Evolutionary conservation across 1,140 invertebrate genomes (phyloP), one percentile per base, ranked within the genome.

Genomic region (Hylaeus volcanicus): DNA sequence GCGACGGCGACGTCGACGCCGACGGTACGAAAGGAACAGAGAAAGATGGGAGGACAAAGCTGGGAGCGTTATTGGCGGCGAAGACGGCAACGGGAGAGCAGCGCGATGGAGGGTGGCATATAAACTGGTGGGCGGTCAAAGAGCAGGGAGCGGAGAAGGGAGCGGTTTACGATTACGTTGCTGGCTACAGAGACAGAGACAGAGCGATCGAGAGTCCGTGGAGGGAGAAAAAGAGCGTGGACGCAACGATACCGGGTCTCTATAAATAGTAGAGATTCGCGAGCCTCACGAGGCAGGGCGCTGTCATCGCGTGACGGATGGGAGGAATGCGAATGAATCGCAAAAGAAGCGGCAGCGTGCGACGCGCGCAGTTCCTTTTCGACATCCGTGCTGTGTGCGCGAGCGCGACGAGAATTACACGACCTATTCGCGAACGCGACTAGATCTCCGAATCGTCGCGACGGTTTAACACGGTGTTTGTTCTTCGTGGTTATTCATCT

Each of bases 181-280:
- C 4, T 37, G 71, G 43, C 8, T 4, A 11, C 26, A 26, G 26
- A 26, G 26, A 26, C 26, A 26, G 26, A 26, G 26, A 26, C 26
- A 55, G 26, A 14, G 39, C 1, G n/a, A 9, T 53, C 26, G 48
- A 6, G 51, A 51, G 63, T 26, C 26, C 26, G 74, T 2, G n/a
- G 69, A 64, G 39, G 5, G 12, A 43, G 41, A 56, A 41, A 58
- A 69, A 45, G 48, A 69, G 64, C 53, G 76, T 37, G 82, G 55
- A 85, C 73, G 79, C 74, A 85, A 81, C 79, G 74, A 83, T 70
- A 79, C 84, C 71, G 69, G 66, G 72, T 74, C 63, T 74, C 84
- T 88, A 88, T 83, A 88, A 88, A 88, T 88, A 89, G 74, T 53
- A 65, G 69, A 74, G 64, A 69, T 79, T 76, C 41, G 39, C 43